These are phyloP conservation scores for Epirrita christyi DNA, from an alignment of 2,888 invertebrate genomes.

Conservation along the genomic window DNA sequence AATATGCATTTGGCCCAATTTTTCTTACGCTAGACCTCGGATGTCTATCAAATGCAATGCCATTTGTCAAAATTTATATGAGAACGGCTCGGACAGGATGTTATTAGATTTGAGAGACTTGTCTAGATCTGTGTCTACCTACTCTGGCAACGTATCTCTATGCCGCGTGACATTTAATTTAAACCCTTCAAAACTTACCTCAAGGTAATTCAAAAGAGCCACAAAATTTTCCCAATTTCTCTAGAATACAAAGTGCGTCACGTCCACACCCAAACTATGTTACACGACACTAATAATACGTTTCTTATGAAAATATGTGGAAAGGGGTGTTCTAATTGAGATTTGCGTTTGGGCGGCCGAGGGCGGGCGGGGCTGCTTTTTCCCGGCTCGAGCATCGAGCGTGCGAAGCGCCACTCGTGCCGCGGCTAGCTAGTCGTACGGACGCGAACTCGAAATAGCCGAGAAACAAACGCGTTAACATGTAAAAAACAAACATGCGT, in stretches of 20 bases:
- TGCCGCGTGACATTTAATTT: constrained; percentile 8
- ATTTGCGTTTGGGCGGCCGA: constrained; percentile 61
- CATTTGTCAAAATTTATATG: constrained; percentile 39
- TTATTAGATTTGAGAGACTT: constrained; percentile 27
- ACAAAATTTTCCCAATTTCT: constrained; percentile 17
- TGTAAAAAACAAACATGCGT: constrained; percentile 33
- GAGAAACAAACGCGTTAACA: constrained; percentile 24
- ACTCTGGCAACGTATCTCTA: neutral
- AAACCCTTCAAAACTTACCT: constrained; percentile 24
- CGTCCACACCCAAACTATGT: constrained; percentile 41
- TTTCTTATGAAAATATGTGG: constrained; percentile 56
- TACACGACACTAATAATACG: constrained; percentile 53
- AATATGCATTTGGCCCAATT: constrained; percentile 34
- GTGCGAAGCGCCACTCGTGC: constrained; percentile 54
- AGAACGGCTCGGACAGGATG: constrained; percentile 26
- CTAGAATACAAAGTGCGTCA: constrained; percentile 40
- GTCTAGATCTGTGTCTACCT: constrained; percentile 1
- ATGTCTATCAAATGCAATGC: constrained; percentile 39
- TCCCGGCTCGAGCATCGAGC: constrained; percentile 62
- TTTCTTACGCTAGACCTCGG: constrained; percentile 38
- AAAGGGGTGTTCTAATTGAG: constrained; percentile 56
- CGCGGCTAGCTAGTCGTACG: constrained; percentile 57
- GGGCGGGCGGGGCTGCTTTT: constrained; percentile 66
- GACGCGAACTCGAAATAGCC: constrained; percentile 50
- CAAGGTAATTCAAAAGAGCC: constrained; percentile 22